These are phyloP conservation scores for Agrenia bidenticulata DNA, from an alignment of 2,888 invertebrate species.

Conservation along the genomic window DNA sequence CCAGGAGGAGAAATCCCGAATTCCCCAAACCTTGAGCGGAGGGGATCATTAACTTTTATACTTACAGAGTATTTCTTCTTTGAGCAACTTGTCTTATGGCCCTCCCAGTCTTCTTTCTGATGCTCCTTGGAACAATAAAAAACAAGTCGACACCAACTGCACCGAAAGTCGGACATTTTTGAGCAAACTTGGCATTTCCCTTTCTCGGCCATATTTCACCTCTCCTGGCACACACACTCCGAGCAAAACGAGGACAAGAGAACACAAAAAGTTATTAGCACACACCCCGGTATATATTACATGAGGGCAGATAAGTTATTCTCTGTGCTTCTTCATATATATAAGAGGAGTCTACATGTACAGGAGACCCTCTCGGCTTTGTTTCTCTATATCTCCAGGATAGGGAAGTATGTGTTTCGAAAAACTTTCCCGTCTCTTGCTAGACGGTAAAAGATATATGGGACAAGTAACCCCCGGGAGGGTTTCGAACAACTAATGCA, in stretches of 20 bases:
- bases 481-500: no score
- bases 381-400: no score
- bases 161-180: slow-evolving; percentile 60
- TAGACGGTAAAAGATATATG: slow-evolving; percentile 3
- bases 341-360: no score
- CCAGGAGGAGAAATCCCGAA: neutral
- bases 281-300: no score
- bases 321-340: no score
- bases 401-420: no score
- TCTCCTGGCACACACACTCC: neutral
- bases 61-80: slow-evolving; percentile 49
- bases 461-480: slow-evolving; percentile 2
- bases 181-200: slow-evolving; percentile 52
- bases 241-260: slow-evolving; percentile 1
- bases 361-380: no score
- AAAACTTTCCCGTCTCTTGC: no score
- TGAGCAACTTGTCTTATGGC: slow-evolving; percentile 63
- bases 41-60: slow-evolving; percentile 7
- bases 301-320: no score
- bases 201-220: slow-evolving; percentile 25
- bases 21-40: no score
- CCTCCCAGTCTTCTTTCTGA: slow-evolving; percentile 70
- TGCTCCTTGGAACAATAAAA: slow-evolving; percentile 72
- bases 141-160: slow-evolving; percentile 68
- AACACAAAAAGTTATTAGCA: neutral